Evolutionary conservation across 2,888 invertebrate species (phyloP), one percentile per base, ranked within the genome.

Genomic region (Sesamia inferens): DNA sequence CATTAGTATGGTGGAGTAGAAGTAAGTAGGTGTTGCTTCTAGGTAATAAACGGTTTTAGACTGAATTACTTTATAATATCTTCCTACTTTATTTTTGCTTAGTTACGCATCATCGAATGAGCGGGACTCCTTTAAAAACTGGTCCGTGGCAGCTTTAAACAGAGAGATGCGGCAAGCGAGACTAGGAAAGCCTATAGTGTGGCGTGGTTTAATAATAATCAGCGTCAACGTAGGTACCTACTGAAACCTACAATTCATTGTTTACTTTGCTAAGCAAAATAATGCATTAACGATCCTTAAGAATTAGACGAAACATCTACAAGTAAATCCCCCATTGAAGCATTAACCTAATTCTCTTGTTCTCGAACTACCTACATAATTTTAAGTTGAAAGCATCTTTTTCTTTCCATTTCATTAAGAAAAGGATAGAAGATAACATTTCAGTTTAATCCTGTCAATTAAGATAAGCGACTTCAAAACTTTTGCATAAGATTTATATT

Each of bases 1-100:
- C 70, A 76, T 76, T 77, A 74, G 31, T 70, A 59, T 62, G 31
- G 51, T 51, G 14, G 3, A 75, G 58, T 66, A 61, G 63, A 63
- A 55, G 57, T 71, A 63, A 55, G 57, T 71, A 73, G 71, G 63
- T 55, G 66, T 58, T 58, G 47, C 42, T 72, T 59, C 55, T 63
- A 66, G 39, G 31, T 71, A 73, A 44, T 59, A 64, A 59, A 64
- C 67, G 16, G 42, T 62, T 71, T 59, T 48, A 44, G 59, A n/a
- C 44, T 64, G 31, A 66, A 51, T 55, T 65, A 51, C 31, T 71
- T 71, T 44, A 16, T 11, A 55, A 16, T 19, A 65, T 51, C 42
- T 62, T 78, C 31, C 48, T 44, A 7, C 5, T 48, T 14, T 75
- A 44, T 55, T 62, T 62, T 51, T 44, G 11, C 22, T 76, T 14